Percentiles rank a stretch among this genome's conserved stretches.
These are phyloP conservation scores for Hyaena hyaena DNA, from an alignment of 2,113 vertebrate genomes.

Conservation along the genomic window DNA sequence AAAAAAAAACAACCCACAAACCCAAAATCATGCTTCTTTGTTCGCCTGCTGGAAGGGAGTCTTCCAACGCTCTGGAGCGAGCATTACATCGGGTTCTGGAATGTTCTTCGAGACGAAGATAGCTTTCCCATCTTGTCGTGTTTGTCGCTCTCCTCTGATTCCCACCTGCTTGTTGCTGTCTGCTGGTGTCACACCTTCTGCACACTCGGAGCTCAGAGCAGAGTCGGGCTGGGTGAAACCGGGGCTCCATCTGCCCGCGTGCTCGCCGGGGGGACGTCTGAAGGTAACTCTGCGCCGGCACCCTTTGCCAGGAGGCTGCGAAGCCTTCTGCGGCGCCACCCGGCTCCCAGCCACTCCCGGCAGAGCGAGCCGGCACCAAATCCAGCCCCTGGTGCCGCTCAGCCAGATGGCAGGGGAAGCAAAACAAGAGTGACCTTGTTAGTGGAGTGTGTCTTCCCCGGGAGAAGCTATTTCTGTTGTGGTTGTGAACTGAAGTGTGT, in stretches of 20 bases:
- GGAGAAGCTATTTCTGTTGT: slow-evolving; percentile 75
- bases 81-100: slow-evolving; percentile 9
- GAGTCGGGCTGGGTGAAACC: neutral
- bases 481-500: slow-evolving; percentile 28
- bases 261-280: slow-evolving; percentile 48
- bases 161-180: slow-evolving; percentile 70
- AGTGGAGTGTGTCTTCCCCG: slow-evolving; percentile 46
- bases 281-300: slow-evolving; percentile 25
- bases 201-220: neutral
- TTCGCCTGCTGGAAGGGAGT: slow-evolving; percentile 41
- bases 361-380: slow-evolving; percentile 26
- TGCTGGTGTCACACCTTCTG: slow-evolving; percentile 50
- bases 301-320: slow-evolving; percentile 61
- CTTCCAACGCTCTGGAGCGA: neutral
- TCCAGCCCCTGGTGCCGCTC: slow-evolving; percentile 57
- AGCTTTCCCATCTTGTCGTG: neutral
- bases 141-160: neutral
- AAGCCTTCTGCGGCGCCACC: slow-evolving; percentile 55
- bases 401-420: slow-evolving; percentile 71
- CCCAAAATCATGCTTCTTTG: slow-evolving; percentile 10
- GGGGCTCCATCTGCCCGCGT: slow-evolving; percentile 65
- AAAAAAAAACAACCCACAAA: neutral
- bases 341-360: slow-evolving; percentile 31
- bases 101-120: slow-evolving; percentile 31
- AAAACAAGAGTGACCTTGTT: slow-evolving; percentile 78